Base-by-base conservation (phyloP, 2,888 invertebrate species). In the Galeruca laticollis region DNA sequence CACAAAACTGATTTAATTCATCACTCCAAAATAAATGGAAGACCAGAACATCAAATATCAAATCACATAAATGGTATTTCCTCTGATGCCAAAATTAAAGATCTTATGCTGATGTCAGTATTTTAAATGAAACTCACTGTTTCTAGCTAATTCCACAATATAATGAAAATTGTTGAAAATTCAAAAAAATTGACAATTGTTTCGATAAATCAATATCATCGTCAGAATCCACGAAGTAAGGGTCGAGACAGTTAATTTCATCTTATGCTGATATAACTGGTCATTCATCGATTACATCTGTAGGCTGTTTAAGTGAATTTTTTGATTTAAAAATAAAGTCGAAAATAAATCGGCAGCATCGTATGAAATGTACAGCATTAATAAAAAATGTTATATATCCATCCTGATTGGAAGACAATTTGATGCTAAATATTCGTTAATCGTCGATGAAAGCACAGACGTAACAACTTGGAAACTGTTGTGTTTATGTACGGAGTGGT, bases 331-430 rank as follows among this genome's bases (percentile, higher is more conserved):
- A 51, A 52, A 51, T 20, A 60, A 37, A n/a, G 8, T 60, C 59
- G 1, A 37, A 35, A 60, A 21, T 4, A 20, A 40, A 51, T 21
- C 20, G 26, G 26, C 26, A 60, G 11, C 69, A 69, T 43, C 10
- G 69, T 49, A 65, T 60, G 43, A 69, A 69, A 60, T 69, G 69
- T 60, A 52, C 64, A n/a, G 51, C 59, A 11, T 43, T 69, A 40
- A 69, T 69, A 21, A 49, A 40, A 60, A 60, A 51, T 60, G 47
- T 65, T 3, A 65, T 65, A 26, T 64, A 64, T 15, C 69, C 64
- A 21, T 59, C 40, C 9, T 40, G 60, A 35, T 20, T 57, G 21
- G 13, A 37, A 9, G 40, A 69, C 13, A 15, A 65, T 9, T 6
- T 18, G 31, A 64, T 64, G 31, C 52, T 21, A 26, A 40, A 21